Conservation (phyloP, 1,140 invertebrate species). For the Araneus ventricosus region DNA sequence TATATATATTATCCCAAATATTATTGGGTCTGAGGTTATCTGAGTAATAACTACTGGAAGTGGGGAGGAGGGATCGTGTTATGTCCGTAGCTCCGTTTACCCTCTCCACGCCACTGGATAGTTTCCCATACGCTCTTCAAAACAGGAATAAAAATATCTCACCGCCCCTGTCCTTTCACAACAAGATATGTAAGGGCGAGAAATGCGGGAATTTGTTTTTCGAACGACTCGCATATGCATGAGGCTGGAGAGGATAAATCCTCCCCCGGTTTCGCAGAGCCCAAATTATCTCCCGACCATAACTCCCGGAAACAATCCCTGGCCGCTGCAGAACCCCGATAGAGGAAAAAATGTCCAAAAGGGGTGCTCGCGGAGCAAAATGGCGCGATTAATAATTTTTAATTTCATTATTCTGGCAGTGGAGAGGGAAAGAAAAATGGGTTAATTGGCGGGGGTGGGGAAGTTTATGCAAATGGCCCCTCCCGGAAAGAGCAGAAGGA, state of each 20-base stretch:
- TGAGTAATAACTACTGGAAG: too few species aligned
- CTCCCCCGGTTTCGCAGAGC: not conserved
- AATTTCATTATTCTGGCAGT: slow-evolving; percentile 15
- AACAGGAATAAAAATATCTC: not conserved
- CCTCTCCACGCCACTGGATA: too few species aligned
- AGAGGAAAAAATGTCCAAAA: not conserved
- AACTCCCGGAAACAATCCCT: slow-evolving; percentile 2
- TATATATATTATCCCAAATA: too few species aligned
- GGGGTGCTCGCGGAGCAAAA: not conserved
- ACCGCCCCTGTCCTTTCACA: not conserved
- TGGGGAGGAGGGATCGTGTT: too few species aligned
- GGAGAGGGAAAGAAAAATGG: slow-evolving; percentile 17
- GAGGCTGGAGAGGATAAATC: not conserved
- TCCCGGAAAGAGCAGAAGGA: not conserved
- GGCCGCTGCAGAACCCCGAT: not conserved
- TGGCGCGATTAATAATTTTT: slow-evolving; percentile 29
- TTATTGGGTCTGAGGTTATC: too few species aligned
- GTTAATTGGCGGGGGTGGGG: not conserved
- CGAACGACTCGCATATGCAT: not conserved
- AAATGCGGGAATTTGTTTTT: not conserved
- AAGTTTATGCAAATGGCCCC: not conserved
- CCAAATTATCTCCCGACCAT: not conserved
- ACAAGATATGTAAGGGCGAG: not conserved
- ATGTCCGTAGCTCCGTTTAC: too few species aligned
- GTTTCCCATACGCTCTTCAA: not conserved